These are phyloP conservation scores for Drosophila nr. fundita DNA, from an alignment of 2,888 invertebrate genomes.

Conservation along the genomic window DNA sequence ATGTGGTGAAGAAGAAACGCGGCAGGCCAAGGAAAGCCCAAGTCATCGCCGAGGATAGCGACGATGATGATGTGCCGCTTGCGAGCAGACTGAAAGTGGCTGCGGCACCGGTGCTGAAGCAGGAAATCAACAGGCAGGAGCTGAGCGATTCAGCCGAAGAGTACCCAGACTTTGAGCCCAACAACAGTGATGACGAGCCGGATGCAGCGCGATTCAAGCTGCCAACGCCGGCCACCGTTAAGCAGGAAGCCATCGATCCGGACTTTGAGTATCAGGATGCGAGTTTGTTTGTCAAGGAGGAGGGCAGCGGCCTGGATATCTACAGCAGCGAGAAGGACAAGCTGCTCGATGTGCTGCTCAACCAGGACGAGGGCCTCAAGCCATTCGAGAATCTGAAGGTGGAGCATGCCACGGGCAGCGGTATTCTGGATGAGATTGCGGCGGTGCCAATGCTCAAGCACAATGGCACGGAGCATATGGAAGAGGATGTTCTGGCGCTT, in stretches of 20 bases:
- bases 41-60: conserved; percentile 44
- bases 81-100: conserved; percentile 58
- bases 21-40: conserved; percentile 48
- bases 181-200: conserved; percentile 67
- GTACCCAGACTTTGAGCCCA: conserved; percentile 74
- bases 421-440: conserved; percentile 78
- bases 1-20: conserved; percentile 46
- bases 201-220: conserved; percentile 57
- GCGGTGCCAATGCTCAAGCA: conserved; percentile 71
- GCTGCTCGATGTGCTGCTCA: conserved; percentile 75
- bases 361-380: conserved; percentile 61
- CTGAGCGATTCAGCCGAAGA: conserved; percentile 75
- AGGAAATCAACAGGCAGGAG: conserved; percentile 48
- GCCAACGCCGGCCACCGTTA: conserved; percentile 59
- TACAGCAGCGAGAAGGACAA: conserved; percentile 81
- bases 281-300: conserved; percentile 73
- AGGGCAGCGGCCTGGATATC: conserved; percentile 66
- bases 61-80: conserved; percentile 69
- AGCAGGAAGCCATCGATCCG: conserved; percentile 67
- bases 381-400: conserved; percentile 73
- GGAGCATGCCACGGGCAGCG: conserved; percentile 57
- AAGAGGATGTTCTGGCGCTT: conserved; percentile 74
- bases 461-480: conserved; percentile 52
- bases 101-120: conserved; percentile 48
- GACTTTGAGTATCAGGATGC: conserved; percentile 74